Percentiles rank a stretch among this genome's conserved stretches.
Conservation (phyloP, 2,888 invertebrate genomes). For the Branchinecta sandiegonensis region DNA sequence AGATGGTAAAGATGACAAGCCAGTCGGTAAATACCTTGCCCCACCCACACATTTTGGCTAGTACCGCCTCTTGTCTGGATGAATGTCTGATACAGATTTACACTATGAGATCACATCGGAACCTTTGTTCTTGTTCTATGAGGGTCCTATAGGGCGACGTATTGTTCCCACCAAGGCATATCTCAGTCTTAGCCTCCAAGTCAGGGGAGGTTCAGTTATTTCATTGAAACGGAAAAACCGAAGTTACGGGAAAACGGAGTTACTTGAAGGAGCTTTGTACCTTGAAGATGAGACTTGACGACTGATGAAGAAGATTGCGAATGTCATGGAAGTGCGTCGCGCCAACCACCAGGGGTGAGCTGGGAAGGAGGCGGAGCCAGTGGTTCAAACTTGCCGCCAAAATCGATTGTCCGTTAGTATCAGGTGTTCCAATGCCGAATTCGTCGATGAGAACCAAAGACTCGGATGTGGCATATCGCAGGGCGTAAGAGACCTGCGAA, state of each 20-base stretch:
- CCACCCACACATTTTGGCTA: too few relatives aligned
- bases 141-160: too few relatives aligned
- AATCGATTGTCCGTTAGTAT: constrained; percentile 58
- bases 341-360: constrained; percentile 57
- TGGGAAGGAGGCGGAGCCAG: constrained; percentile 43
- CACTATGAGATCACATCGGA: too few relatives aligned
- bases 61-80: too few relatives aligned
- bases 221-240: neutral
- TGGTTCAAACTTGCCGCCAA: constrained; percentile 51
- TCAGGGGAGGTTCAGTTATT: too few relatives aligned
- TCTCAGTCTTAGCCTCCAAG: too few relatives aligned
- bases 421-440: constrained; percentile 70
- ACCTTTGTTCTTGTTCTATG: too few relatives aligned
- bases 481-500: constrained; percentile 52
- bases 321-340: constrained; percentile 63
- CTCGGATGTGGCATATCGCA: constrained; percentile 46
- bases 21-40: too few relatives aligned
- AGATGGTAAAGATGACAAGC: too few relatives aligned
- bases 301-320: constrained; percentile 39
- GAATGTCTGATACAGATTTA: too few relatives aligned
- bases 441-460: constrained; percentile 74
- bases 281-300: neutral
- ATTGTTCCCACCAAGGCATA: too few relatives aligned
- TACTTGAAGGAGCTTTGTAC: neutral
- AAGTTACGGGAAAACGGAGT: neutral